Conservation (phyloP, 2,888 invertebrate genomes). For the Dyspetes luteomarginatus region DNA sequence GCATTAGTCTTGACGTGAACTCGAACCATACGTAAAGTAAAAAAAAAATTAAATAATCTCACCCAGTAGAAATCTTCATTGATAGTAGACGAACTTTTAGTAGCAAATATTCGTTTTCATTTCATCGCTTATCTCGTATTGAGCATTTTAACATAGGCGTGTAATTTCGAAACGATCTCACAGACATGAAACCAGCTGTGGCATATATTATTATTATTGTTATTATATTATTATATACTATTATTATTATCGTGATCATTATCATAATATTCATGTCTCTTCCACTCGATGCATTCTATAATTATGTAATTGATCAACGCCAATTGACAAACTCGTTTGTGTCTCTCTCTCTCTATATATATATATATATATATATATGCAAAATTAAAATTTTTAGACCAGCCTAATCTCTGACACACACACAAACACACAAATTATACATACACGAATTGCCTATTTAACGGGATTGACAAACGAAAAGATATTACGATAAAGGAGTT, state of each 20-base stretch:
- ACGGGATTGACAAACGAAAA: constrained; percentile 55
- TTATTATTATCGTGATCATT: constrained; percentile 15
- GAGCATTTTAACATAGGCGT: constrained; percentile 4
- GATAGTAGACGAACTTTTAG: constrained; percentile 1
- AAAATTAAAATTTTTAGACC: constrained; percentile 11
- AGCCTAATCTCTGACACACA: constrained; percentile 51
- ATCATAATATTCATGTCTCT: constrained; percentile 26
- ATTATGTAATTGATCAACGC: constrained; percentile 57
- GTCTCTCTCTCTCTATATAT: not conserved
- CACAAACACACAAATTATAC: not conserved
- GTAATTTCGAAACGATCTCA: constrained; percentile 27
- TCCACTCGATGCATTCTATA: constrained; percentile 4
- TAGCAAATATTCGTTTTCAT: constrained; percentile 12
- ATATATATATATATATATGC: constrained; percentile 5
- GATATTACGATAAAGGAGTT: constrained; percentile 43
- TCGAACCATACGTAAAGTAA: not conserved
- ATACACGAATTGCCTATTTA: constrained; percentile 33
- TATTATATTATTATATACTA: not conserved
- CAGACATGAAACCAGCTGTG: constrained; percentile 18
- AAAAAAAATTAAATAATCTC: constrained; percentile 44
- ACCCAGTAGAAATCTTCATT: constrained; percentile 26
- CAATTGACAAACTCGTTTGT: constrained; percentile 55
- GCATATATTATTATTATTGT: not conserved
- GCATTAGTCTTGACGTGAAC: constrained; percentile 26
- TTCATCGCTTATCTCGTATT: not conserved